Evolutionary conservation across 2,888 invertebrate genomes (phyloP).

Genomic region (Lithophane socia): DNA sequence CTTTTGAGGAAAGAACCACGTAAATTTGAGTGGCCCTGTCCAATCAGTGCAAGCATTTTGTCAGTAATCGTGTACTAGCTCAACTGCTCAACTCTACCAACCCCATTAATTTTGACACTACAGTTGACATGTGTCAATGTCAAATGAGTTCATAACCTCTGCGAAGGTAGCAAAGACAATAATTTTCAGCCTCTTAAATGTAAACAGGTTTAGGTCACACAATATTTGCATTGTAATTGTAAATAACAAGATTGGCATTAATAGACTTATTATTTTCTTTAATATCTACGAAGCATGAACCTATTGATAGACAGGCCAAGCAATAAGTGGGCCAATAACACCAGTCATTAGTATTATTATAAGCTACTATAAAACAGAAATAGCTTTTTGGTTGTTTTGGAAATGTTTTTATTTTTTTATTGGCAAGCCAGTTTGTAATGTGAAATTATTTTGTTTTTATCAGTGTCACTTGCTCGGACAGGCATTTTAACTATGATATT

Average conservation of each 20-base stretch:
- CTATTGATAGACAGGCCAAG: conserved; percentile 71
- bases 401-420: neutral
- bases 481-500: neutral
- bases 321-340: conserved; percentile 79
- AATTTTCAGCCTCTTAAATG: conserved; percentile 18
- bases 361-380: conserved; percentile 17
- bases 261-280: conserved; percentile 34
- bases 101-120: neutral
- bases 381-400: neutral
- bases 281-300: conserved; percentile 47
- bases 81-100: conserved; percentile 10
- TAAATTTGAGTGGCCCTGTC: neutral
- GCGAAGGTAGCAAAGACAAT: conserved; percentile 11
- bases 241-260: conserved; percentile 43
- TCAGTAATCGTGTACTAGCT: neutral
- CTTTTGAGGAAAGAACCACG: neutral
- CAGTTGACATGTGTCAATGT: conserved; percentile 17
- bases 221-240: conserved; percentile 35
- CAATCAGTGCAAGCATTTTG: neutral
- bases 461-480: neutral
- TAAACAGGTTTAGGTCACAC: conserved; percentile 13
- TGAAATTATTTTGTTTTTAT: neutral
- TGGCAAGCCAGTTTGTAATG: neutral
- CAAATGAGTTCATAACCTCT: conserved; percentile 16
- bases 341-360: conserved; percentile 66